phyloP scores from a whole-genome alignment of 2,888 invertebrate species.

The Lithophane semibrunnea region DNA sequence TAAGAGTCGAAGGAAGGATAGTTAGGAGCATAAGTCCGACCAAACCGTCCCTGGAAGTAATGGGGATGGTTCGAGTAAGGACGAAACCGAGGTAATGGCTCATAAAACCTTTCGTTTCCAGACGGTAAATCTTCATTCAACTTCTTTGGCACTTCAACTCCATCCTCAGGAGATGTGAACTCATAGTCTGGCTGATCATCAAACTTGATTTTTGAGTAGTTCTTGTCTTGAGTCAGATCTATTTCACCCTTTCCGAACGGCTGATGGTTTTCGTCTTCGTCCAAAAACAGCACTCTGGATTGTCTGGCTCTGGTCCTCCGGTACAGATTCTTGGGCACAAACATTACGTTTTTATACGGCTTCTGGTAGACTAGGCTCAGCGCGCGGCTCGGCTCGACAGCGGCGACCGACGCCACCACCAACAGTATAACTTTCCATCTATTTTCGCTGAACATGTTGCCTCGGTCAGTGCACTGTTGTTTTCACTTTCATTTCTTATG shows the following conservation, averaged over 20 bases:
- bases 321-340: slow-evolving; percentile 81
- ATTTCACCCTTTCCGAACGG: slow-evolving; percentile 85
- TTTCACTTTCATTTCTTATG: slow-evolving; percentile 87
- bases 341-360: slow-evolving; percentile 82
- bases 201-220: slow-evolving; percentile 85
- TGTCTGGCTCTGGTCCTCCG: slow-evolving; percentile 72
- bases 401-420: slow-evolving; percentile 79
- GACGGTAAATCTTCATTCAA: slow-evolving; percentile 72
- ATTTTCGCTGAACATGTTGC: slow-evolving; percentile 87
- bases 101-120: slow-evolving; percentile 85
- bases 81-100: slow-evolving; percentile 78
- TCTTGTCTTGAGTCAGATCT: slow-evolving; percentile 81
- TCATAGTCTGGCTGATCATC: slow-evolving; percentile 88
- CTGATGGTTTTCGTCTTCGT: slow-evolving; percentile 83
- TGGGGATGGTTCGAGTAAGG: slow-evolving; percentile 76
- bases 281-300: slow-evolving; percentile 82
- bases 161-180: slow-evolving; percentile 82
- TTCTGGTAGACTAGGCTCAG: slow-evolving; percentile 82
- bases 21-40: slow-evolving; percentile 82
- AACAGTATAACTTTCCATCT: slow-evolving; percentile 88
- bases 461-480: slow-evolving; percentile 84
- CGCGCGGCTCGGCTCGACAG: slow-evolving; percentile 85
- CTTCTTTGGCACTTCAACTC: slow-evolving; percentile 59
- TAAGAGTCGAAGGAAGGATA: slow-evolving; percentile 80
- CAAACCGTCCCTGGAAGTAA: slow-evolving; percentile 82